Evolutionary conservation across 2,888 invertebrate species (phyloP), one percentile per base, ranked within the genome.

Genomic region (Lepidochrysops patricia): DNA sequence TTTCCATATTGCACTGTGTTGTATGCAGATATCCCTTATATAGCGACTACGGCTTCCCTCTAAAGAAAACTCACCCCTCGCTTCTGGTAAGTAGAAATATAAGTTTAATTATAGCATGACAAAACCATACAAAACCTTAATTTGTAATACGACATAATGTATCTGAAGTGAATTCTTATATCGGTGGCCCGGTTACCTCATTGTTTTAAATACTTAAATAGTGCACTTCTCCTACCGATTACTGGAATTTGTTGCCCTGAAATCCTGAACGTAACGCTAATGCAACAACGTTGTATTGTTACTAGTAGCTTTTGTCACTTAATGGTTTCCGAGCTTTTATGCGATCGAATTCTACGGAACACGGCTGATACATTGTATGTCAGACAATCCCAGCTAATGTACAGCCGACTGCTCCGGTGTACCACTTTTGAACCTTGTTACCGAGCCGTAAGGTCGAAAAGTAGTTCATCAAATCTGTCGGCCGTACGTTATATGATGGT

Each of bases 181-280:
- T 19, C 13, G 15, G 6, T 15, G 15, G 7, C 7, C 7, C 7
- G 13, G 37, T 37, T 1, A 7, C 13, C 15, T 19, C 19, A 9
- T 19, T 23, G 4, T 43, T 43, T 43, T 43, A 43, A 43, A 43
- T 43, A 43, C 43, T n/a, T n/a, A n/a, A 1, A 58, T 19, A 35
- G 27, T 58, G 61, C 61, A 60, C 61, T 61, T 60, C 50, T 61
- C 61, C 50, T 37, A 37, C 58, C 61, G 62, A 61, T 58, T 57
- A 58, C 56, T 62, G 61, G 64, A 59, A 66, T 61, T 60, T 57
- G 64, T 62, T 64, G 64, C 62, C 63, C 63, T 62, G 60, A 61
- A 54, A 26, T 59, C 63, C 48, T 61, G 61, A 57, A 62, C 58
- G 56, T 58, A 57, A 49, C 54, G 57, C 60, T 65, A 65, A 63